Evolutionary conservation across 2,888 invertebrate genomes (phyloP).

Genomic region (Drosophila helvetica): DNA sequence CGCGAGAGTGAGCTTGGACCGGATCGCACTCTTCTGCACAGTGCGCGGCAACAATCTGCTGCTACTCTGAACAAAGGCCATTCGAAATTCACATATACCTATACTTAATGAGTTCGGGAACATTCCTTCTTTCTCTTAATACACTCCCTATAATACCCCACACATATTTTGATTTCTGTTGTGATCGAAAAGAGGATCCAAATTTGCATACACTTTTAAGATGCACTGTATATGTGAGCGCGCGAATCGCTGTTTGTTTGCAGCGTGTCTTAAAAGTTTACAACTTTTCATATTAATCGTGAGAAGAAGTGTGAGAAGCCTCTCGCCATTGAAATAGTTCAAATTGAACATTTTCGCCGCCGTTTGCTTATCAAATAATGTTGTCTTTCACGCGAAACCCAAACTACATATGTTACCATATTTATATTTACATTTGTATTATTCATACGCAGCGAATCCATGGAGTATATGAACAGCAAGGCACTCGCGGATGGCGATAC

Average conservation of each 20-base stretch:
- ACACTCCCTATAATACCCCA: background rate
- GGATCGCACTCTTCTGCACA: no score
- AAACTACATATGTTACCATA: background rate
- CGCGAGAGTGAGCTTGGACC: no score
- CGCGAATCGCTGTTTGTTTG: conserved; percentile 35
- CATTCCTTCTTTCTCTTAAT: no score
- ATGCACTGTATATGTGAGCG: conserved; percentile 25
- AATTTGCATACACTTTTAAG: background rate
- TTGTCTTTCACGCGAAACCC: background rate
- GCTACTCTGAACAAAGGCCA: no score
- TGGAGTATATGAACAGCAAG: conserved; percentile 83
- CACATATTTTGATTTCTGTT: no score
- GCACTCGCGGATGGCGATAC: conserved; percentile 82
- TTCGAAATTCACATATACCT: no score
- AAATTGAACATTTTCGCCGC: conserved; percentile 32
- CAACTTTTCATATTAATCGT: conserved; percentile 41
- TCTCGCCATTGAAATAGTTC: conserved; percentile 33
- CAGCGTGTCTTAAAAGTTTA: conserved; percentile 57
- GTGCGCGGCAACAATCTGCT: no score
- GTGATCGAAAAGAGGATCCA: no score
- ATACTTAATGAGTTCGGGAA: no score
- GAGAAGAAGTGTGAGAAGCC: conserved; percentile 6
- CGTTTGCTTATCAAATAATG: conserved; percentile 32
- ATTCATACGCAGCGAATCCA: conserved; percentile 80
- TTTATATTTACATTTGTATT: conserved; percentile 6